These are phyloP conservation scores for Callosobruchus maculatus DNA, from an alignment of 2,888 invertebrate genomes.

Conservation along the genomic window DNA sequence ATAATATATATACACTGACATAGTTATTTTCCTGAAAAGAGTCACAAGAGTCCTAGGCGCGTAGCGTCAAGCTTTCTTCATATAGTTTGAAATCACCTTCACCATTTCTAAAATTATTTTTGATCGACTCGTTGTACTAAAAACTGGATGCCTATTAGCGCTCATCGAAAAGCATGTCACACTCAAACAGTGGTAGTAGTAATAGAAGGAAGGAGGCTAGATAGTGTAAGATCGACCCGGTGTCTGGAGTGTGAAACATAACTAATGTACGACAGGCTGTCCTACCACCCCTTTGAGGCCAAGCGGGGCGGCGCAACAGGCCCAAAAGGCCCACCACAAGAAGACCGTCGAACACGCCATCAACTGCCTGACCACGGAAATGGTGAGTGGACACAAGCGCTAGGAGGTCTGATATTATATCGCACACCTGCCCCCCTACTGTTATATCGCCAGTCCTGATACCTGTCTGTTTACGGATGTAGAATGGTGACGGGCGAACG, in stretches of 20 bases:
- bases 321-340: conserved; percentile 51
- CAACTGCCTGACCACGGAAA: conserved; percentile 79
- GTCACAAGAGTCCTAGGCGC: too few relatives aligned
- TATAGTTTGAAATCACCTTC: too few relatives aligned
- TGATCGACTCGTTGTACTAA: too few relatives aligned
- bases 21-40: too few relatives aligned
- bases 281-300: conserved; percentile 58
- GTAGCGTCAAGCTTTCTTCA: too few relatives aligned
- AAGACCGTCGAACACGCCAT: conserved; percentile 68
- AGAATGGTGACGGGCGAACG: not conserved
- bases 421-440: too few relatives aligned
- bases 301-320: conserved; percentile 32
- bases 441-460: not conserved
- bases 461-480: not conserved
- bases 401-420: conserved; percentile 10
- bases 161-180: not conserved
- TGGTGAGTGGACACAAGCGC: conserved; percentile 61
- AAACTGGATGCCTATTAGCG: too few relatives aligned
- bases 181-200: not conserved
- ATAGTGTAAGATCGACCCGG: not conserved
- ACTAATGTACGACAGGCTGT: conserved; percentile 52
- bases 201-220: not conserved
- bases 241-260: too few relatives aligned
- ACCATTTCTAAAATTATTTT: too few relatives aligned
- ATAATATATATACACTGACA: too few relatives aligned